These are phyloP conservation scores for Napeogenes sylphis DNA, from an alignment of 2,888 invertebrate genomes.

Conservation along the genomic window DNA sequence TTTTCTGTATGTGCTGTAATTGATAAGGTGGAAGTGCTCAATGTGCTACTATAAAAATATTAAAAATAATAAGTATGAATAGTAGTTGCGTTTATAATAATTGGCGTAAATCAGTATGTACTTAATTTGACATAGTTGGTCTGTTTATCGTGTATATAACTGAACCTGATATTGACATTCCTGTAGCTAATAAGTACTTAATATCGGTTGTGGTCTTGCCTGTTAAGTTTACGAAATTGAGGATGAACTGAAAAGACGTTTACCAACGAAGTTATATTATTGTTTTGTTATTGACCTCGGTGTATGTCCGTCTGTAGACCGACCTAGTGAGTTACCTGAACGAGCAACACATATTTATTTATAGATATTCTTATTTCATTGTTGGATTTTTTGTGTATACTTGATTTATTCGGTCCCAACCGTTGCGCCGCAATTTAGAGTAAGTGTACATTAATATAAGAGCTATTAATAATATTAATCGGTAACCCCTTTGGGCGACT, in stretches of 20 bases:
- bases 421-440: constrained; percentile 58
- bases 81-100: too few species aligned
- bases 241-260: constrained; percentile 72
- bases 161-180: constrained; percentile 51
- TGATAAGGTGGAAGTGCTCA: constrained; percentile 53
- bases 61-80: too few species aligned
- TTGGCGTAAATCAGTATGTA: background rate
- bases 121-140: constrained; percentile 14
- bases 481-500: constrained; percentile 76
- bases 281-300: constrained; percentile 65
- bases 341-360: constrained; percentile 69
- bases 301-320: constrained; percentile 57
- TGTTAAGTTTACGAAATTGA: constrained; percentile 76
- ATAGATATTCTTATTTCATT: constrained; percentile 70
- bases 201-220: constrained; percentile 80
- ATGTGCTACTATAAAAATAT: constrained; percentile 3
- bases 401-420: constrained; percentile 48
- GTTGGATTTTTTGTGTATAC: constrained; percentile 56
- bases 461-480: constrained; percentile 73
- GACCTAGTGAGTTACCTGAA: constrained; percentile 75
- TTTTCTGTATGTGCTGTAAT: constrained; percentile 2
- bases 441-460: constrained; percentile 55
- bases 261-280: constrained; percentile 72
- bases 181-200: constrained; percentile 77
- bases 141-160: constrained; percentile 7